Evolutionary conservation across 2,797 vertebrate genomes (phyloP).

Genomic region (Hydrophis major): DNA sequence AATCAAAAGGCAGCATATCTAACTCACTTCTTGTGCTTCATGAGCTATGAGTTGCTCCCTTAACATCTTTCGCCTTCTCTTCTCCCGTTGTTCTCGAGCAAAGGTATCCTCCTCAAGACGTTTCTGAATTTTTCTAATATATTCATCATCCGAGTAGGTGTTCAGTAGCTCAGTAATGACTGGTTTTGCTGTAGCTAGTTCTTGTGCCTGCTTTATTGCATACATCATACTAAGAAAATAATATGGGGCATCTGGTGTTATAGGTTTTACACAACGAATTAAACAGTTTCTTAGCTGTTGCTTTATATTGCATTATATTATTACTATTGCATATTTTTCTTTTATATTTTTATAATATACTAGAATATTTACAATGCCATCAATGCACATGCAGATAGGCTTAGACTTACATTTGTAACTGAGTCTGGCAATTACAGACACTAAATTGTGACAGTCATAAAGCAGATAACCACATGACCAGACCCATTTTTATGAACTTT

Average conservation of each 20-base stretch:
- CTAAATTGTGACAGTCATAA: background rate
- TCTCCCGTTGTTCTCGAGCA: conserved; percentile 80
- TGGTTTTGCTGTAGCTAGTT: conserved; percentile 28
- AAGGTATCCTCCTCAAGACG: conserved; percentile 77
- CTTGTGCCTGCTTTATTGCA: conserved; percentile 20
- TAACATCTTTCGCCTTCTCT: conserved; percentile 78
- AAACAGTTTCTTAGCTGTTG: background rate
- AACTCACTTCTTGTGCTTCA: conserved; percentile 83
- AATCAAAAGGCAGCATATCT: background rate
- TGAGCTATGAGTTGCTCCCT: conserved; percentile 82
- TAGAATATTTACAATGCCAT: background rate
- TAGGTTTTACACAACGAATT: background rate
- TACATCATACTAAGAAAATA: conserved; percentile 40
- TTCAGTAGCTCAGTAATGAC: conserved; percentile 61
- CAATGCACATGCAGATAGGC: background rate
- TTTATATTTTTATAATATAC: background rate
- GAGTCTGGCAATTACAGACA: background rate
- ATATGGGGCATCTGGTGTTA: background rate
- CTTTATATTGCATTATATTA: background rate
- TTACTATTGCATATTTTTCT: background rate
- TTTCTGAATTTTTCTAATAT: conserved; percentile 83
- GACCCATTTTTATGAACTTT: background rate
- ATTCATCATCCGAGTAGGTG: conserved; percentile 79
- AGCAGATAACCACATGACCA: background rate
- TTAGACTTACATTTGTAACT: background rate